Evolutionary conservation across 2,113 vertebrate species (phyloP), one percentile per base, ranked within the genome.

Genomic region (Amblyornis subalaris): DNA sequence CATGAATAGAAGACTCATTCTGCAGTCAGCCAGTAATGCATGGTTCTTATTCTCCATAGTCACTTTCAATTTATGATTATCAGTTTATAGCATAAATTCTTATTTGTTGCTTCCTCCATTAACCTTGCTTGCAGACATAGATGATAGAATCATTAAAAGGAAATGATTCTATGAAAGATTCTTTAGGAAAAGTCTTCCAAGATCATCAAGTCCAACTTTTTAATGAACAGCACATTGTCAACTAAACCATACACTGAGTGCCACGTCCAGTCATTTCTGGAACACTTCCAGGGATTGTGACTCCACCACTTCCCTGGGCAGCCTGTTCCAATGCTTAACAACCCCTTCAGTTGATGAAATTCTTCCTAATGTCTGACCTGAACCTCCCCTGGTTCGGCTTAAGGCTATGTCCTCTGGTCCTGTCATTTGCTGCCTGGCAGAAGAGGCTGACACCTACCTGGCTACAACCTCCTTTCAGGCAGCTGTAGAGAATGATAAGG

Each of bases 351-450:
- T 45, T 38, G n/a, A 45, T 38, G 38, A 88, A 74, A 51, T 60
- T 74, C 20, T 60, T 51, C 28, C 23, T 58, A 23, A 33, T 12
- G n/a, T 38, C 13, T 0, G 1, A 0, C 2, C 23, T 58, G 36
- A 45, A 3, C 7, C 4, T 66, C n/a, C 10, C 15, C 36, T 26
- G 15, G 12, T 58, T 65, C 7, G 36, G 15, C 28, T 38, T 81
- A 28, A 66, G 38, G 8, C 28, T 66, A 3, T 36, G 23, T 51
- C 28, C 36, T 57, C 36, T 44, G 23, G 9, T 65, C 33, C 19
- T 65, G 19, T 58, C 33, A 24, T 18, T 50, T 42, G 25, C 26
- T 66, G 12, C 5, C 26, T 38, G 19, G 18, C 22, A 58, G 51
- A n/a, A 44, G 33, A 36, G 23, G 26, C 10, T 0, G 3, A 33